Conservation (phyloP, 1,140 invertebrate genomes). For the Drosophila takahashii region DNA sequence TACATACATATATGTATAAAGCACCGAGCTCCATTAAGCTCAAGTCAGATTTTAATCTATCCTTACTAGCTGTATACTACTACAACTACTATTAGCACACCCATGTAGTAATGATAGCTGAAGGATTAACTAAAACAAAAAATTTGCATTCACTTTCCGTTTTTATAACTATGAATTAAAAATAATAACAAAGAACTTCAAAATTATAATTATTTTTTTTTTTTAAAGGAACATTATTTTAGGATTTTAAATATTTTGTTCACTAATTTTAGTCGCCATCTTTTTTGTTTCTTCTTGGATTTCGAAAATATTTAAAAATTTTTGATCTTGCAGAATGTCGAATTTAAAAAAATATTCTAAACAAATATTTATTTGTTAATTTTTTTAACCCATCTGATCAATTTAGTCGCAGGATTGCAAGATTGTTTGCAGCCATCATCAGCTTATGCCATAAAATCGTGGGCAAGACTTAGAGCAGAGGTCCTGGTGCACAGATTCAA, state of each 20-base stretch:
- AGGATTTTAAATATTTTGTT: too few relatives aligned
- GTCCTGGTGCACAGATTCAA: conserved; percentile 34
- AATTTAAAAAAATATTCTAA: too few relatives aligned
- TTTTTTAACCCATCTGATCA: neutral
- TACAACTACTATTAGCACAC: neutral
- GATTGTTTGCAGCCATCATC: neutral
- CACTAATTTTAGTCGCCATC: too few relatives aligned
- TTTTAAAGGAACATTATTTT: too few relatives aligned
- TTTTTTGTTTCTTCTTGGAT: too few relatives aligned
- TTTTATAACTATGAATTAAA: neutral
- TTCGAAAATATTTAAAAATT: too few relatives aligned
- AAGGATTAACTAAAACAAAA: conserved; percentile 6
- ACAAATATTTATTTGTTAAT: too few relatives aligned
- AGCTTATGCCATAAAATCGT: conserved; percentile 4
- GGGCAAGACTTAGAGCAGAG: neutral
- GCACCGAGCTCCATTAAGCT: conserved; percentile 45
- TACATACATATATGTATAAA: conserved; percentile 35
- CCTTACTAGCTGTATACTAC: neutral
- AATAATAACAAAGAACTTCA: too few relatives aligned
- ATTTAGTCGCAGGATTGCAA: neutral
- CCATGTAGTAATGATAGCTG: neutral
- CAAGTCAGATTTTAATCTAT: conserved; percentile 59
- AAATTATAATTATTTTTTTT: too few relatives aligned
- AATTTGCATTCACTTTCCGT: neutral
- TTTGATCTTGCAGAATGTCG: too few relatives aligned